A percentile compares a stretch with the other conserved stretches of the same genome.
These are phyloP conservation scores for Craniophora ligustri DNA, from an alignment of 2,888 invertebrate genomes.

Conservation along the genomic window DNA sequence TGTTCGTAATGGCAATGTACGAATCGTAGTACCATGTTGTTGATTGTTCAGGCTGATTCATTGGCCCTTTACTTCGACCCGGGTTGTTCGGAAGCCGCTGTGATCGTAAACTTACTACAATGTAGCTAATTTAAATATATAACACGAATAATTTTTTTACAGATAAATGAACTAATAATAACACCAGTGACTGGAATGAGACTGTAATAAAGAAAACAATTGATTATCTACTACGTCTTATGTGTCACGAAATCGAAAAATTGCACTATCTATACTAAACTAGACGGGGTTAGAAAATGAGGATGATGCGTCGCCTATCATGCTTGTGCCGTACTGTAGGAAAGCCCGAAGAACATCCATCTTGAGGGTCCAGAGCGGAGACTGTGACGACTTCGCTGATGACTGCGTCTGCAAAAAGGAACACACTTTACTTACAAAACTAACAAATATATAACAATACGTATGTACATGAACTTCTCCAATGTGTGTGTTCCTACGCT, in stretches of 20 bases:
- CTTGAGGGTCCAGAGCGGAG: constrained; percentile 75
- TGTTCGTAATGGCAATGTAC: no score
- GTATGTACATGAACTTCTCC: no score
- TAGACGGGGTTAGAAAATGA: constrained; percentile 53
- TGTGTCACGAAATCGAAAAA: constrained; percentile 52
- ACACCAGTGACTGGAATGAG: constrained; percentile 68
- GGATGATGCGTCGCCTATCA: constrained; percentile 74
- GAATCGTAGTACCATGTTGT: no score
- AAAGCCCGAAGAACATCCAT: constrained; percentile 75
- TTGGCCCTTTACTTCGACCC: no score
- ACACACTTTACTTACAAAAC: background rate
- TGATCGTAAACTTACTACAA: no score
- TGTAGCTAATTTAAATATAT: no score
- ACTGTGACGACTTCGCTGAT: constrained; percentile 38
- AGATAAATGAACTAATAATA: constrained; percentile 76
- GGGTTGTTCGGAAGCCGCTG: no score
- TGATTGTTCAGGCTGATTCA: no score
- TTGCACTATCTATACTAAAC: constrained; percentile 13
- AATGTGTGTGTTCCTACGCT: no score
- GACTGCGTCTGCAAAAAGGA: constrained; percentile 5
- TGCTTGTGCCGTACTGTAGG: constrained; percentile 73
- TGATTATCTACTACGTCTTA: constrained; percentile 28
- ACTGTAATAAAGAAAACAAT: constrained; percentile 39
- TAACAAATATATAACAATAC: background rate
- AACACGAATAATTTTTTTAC: no score